Percentiles rank a stretch among this genome's conserved stretches.
phyloP scores from a whole-genome alignment of 2,888 invertebrate species.

The Synanthedon andrenaeformis region DNA sequence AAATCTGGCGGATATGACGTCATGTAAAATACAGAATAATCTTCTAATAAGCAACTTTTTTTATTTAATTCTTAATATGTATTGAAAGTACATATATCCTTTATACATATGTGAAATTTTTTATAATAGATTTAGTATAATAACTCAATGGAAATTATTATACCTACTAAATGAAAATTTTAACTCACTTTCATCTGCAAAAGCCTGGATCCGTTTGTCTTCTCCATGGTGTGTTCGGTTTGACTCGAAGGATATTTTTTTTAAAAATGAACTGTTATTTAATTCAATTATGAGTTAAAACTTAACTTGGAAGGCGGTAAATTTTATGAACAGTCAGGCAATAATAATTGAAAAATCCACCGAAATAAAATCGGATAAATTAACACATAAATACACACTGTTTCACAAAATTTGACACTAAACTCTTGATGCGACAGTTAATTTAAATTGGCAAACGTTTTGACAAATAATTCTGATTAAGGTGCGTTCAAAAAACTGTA shows the following conservation, averaged over 20 bases:
- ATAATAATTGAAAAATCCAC: too few species aligned
- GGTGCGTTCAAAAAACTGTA: slow-evolving; percentile 9
- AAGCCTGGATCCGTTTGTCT: slow-evolving; percentile 47
- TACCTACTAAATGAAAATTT: not conserved
- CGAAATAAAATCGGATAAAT: slow-evolving; percentile 1
- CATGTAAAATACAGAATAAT: slow-evolving; percentile 1
- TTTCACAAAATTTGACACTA: slow-evolving; percentile 52
- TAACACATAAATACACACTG: slow-evolving; percentile 33
- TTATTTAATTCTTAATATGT: not conserved
- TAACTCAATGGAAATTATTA: not conserved
- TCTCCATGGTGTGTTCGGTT: slow-evolving; percentile 38
- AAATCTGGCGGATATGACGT: slow-evolving; percentile 5
- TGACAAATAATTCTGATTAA: slow-evolving; percentile 7
- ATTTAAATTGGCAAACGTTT: slow-evolving; percentile 16
- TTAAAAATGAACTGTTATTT: not conserved
- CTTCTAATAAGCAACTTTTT: not conserved
- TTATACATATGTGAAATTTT: not conserved
- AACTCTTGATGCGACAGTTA: slow-evolving; percentile 11
- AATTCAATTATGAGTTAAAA: slow-evolving; percentile 8
- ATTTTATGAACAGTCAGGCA: too few species aligned
- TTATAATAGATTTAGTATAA: too few species aligned
- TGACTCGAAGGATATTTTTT: slow-evolving; percentile 8
- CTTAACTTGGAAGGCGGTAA: slow-evolving; percentile 25
- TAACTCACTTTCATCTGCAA: slow-evolving; percentile 58
- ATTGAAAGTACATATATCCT: not conserved